Evolutionary conservation across 2,113 vertebrate genomes (phyloP), one percentile per base, ranked within the genome.

Genomic region (Terrapene triunguis): DNA sequence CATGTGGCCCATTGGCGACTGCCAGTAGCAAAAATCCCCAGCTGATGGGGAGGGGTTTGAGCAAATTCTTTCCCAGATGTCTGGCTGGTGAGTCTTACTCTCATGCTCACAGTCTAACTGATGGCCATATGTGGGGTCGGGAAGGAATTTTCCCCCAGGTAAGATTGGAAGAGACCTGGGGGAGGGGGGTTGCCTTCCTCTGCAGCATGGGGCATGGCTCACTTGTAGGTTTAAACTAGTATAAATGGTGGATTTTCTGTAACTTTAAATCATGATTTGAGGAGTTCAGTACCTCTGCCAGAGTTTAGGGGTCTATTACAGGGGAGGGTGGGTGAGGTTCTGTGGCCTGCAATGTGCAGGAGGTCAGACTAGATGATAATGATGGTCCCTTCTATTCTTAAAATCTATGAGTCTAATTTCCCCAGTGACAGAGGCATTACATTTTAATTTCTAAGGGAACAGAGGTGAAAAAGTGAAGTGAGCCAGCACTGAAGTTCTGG

Each of bases 401-500:
- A 69, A n/a, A 35, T 69, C 16, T 72, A 72, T 72, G 65, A 72
- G 65, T 72, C 16, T 69, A 69, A 97, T 96, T 98, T 98, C 72
- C 42, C 82, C 80, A 78, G 76, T 1, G 22, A 95, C 83, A 96
- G 76, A 96, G 54, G 27, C 44, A 82, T 93, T 92, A 95, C 96
- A 95, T 88, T 96, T 32, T 69, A 95, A 94, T 97, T 91, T 89
- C 84, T 80, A 48, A 84, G 76, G 86, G 89, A 96, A 81, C 22
- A 57, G 17, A 91, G 69, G 96, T 95, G 89, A 95, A 96, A 92
- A 47, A 95, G 87, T 90, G 22, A 96, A 97, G 85, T 84, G 84
- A 98, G 82, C 19, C 90, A 95, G 89, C 78, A 89, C 76, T 82
- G 72, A 96, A 93, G 69, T 97, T 93, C 90, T 95, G 85, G 69